These are phyloP conservation scores for Onchidella celtica DNA, from an alignment of 2,888 invertebrate genomes.

Conservation along the genomic window DNA sequence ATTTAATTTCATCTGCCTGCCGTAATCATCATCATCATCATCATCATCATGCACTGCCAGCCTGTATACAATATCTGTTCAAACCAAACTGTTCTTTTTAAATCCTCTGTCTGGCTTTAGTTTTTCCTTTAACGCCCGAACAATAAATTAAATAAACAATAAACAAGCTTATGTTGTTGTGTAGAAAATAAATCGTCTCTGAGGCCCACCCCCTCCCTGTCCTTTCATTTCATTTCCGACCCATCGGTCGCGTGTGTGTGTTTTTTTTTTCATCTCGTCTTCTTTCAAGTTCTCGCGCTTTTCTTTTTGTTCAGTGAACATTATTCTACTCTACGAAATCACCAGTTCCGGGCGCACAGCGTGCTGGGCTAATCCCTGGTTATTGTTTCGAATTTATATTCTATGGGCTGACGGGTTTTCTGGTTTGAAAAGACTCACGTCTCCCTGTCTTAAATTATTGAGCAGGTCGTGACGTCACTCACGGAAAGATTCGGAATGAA, in stretches of 20 bases:
- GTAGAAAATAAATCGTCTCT: neutral
- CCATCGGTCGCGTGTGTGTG: neutral
- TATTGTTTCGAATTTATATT: constrained; percentile 47
- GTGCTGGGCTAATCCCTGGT: constrained; percentile 33
- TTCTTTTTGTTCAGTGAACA: constrained; percentile 23
- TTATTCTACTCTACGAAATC: constrained; percentile 25
- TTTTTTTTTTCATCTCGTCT: neutral
- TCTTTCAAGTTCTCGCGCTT: neutral
- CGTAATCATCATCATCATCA: too few species aligned
- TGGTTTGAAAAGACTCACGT: constrained; percentile 26
- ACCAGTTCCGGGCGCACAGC: constrained; percentile 12
- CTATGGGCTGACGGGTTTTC: constrained; percentile 23
- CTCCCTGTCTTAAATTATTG: constrained; percentile 16
- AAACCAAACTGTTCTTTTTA: too few species aligned
- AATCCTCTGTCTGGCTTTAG: too few species aligned
- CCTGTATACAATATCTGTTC: too few species aligned
- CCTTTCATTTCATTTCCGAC: constrained; percentile 15
- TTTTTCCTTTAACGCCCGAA: too few species aligned
- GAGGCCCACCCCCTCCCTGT: neutral
- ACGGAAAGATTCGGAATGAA: constrained; percentile 41
- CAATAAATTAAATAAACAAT: too few species aligned
- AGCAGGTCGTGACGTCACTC: constrained; percentile 26
- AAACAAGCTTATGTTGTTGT: too few species aligned
- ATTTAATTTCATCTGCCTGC: too few species aligned
- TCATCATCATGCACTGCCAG: too few species aligned